Evolutionary conservation across 2,797 vertebrate genomes (phyloP), one percentile per base, ranked within the genome.

Genomic region (Apogon talboti): DNA sequence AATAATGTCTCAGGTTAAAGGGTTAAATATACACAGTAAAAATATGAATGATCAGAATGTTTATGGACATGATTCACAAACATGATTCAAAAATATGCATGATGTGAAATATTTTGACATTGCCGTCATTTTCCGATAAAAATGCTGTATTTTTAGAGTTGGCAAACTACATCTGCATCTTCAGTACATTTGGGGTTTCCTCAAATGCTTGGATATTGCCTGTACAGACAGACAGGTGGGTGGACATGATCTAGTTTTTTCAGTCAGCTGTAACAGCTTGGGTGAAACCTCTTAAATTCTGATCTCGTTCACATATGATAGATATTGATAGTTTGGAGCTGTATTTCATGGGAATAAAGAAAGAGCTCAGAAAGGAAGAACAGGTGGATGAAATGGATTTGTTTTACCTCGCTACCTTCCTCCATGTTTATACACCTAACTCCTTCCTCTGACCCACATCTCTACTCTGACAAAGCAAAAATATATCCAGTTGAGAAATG

Each of bases 391-490:
- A 66, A 75, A 16, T 28, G 71, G 48, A 49, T 69, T 63, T 65
- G 40, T 68, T 59, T 45, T 24, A 43, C 38, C 53, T 57, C 19
- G 30, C 71, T 72, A 67, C 59, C 47, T 50, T 49, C 41, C 48
- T 45, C 40, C 46, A 7, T 55, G 72, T 84, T 76, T 74, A 68
- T 64, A 68, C 84, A 75, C 75, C 59, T 54, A 44, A 56, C 5
- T 13, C 9, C 16, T 54, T 21, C 30, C 2, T 6, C 42, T 49
- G 10, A 14, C 46, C 21, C 4, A 7, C 16, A 42, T 42, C 56
- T 64, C 42, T 45, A 57, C 67, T 16, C 74, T 85, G 87, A 87
- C 84, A 82, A 71, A 79, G 66, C 52, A 66, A 51, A 81, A 83
- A 83, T 81, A 67, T 55, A 66, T 59, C 49, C 63, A 41, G n/a